phyloP scores from a whole-genome alignment of 2,113 vertebrate genomes.

The Stigmatopora nigra region DNA sequence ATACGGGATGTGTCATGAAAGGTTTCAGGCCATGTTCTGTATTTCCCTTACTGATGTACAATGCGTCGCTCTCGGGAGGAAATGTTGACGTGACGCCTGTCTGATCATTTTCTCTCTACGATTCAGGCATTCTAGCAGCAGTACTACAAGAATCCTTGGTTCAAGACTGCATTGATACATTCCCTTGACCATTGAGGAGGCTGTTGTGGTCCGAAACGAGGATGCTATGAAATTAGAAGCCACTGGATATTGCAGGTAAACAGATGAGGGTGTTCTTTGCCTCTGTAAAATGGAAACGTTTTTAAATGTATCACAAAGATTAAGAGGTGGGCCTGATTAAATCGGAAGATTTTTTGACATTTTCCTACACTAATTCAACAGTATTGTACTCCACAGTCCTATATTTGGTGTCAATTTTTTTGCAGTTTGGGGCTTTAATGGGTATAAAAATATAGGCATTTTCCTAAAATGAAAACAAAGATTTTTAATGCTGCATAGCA shows the following conservation, averaged over 20 bases:
- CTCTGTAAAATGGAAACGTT: too few species aligned
- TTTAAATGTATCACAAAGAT: too few species aligned
- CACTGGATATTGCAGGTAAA: background rate
- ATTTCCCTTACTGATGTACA: slow-evolving; percentile 45
- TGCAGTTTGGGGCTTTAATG: too few species aligned
- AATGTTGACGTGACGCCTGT: background rate
- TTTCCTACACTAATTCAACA: too few species aligned
- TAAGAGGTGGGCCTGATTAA: too few species aligned
- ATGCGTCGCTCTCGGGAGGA: background rate
- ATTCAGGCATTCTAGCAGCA: background rate
- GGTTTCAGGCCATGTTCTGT: slow-evolving; percentile 40
- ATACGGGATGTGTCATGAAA: slow-evolving; percentile 50
- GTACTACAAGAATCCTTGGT: background rate
- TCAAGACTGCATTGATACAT: background rate
- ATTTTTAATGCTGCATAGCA: too few species aligned
- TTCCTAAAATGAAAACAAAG: too few species aligned
- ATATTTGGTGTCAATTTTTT: too few species aligned
- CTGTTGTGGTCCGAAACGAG: background rate
- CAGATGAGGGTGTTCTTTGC: too few species aligned
- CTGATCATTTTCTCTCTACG: background rate
- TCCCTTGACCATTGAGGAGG: background rate
- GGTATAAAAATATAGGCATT: too few species aligned
- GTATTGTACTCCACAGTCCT: too few species aligned
- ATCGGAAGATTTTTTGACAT: too few species aligned
- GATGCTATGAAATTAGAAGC: background rate